Conservation (phyloP, 2,797 vertebrate species). For the Leptatherina wallacei region DNA sequence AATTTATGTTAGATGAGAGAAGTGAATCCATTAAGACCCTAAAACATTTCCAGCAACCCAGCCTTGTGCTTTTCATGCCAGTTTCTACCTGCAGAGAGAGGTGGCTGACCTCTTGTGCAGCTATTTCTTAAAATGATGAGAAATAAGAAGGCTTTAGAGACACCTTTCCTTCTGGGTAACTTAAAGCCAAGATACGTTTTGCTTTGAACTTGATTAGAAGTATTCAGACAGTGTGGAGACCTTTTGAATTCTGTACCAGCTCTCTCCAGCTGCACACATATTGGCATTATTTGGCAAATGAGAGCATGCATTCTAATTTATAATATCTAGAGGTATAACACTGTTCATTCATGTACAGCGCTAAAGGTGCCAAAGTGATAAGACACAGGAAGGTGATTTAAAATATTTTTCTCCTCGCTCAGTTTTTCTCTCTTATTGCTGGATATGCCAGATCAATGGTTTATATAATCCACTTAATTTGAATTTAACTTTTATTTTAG, state of each 20-base stretch:
- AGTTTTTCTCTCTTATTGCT: slow-evolving; percentile 10
- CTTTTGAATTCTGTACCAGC: slow-evolving; percentile 23
- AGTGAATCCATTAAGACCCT: background rate
- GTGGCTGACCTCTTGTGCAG: slow-evolving; percentile 8
- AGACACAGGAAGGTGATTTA: background rate
- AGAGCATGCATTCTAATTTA: slow-evolving; percentile 6
- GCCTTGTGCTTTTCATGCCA: slow-evolving; percentile 13
- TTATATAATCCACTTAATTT: background rate
- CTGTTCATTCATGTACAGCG: background rate
- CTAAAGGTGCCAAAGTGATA: background rate
- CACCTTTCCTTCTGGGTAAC: slow-evolving; percentile 31
- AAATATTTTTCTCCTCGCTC: background rate
- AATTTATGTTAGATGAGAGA: too few relatives aligned
- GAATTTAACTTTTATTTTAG: slow-evolving; percentile 4
- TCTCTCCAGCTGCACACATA: slow-evolving; percentile 15
- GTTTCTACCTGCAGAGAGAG: background rate
- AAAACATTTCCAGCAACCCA: slow-evolving; percentile 29
- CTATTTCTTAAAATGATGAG: slow-evolving; percentile 20
- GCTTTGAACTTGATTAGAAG: slow-evolving; percentile 44
- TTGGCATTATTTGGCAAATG: slow-evolving; percentile 29
- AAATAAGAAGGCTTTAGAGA: slow-evolving; percentile 31
- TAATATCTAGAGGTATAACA: background rate
- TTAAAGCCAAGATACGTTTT: slow-evolving; percentile 18
- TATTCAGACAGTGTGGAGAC: slow-evolving; percentile 14
- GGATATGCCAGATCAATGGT: background rate